Conservation (phyloP, 2,888 invertebrate species). For the Tachina fera region DNA sequence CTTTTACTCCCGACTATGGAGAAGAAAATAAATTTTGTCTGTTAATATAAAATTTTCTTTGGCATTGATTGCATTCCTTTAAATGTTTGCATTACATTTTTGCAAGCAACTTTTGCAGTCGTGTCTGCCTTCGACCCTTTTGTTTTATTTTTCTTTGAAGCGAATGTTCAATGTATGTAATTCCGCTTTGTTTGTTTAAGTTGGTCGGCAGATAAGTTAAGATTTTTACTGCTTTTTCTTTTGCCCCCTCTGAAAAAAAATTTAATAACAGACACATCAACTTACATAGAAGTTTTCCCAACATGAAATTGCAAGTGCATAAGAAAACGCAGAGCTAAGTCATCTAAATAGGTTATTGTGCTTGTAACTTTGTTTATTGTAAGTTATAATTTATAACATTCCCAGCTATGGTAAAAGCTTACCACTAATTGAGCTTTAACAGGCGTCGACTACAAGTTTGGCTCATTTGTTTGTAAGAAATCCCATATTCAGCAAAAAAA, state of each 20-base stretch:
- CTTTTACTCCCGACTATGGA: no score
- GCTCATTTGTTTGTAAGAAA: no score
- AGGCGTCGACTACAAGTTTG: no score
- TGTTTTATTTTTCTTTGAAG: not conserved
- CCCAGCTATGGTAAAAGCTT: no score
- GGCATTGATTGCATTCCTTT: slow-evolving; percentile 21
- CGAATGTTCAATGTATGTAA: slow-evolving; percentile 14
- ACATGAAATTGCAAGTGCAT: slow-evolving; percentile 25
- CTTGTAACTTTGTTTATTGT: slow-evolving; percentile 3
- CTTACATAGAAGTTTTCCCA: slow-evolving; percentile 39
- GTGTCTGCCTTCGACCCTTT: slow-evolving; percentile 42
- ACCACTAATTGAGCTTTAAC: no score
- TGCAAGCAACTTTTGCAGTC: slow-evolving; percentile 15
- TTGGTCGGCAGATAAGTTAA: not conserved
- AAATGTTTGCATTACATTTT: slow-evolving; percentile 8
- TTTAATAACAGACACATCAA: slow-evolving; percentile 41
- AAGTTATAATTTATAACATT: no score
- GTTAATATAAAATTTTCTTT: not conserved
- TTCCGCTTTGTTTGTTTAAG: slow-evolving; percentile 33
- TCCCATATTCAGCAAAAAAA: no score
- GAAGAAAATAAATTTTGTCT: no score
- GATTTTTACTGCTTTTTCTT: slow-evolving; percentile 45
- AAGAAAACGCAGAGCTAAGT: slow-evolving; percentile 2
- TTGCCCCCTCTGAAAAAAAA: slow-evolving; percentile 4
- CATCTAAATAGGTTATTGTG: not conserved